These are phyloP conservation scores for Gymnopithys bicolor DNA, from an alignment of 2,797 vertebrate species.

Conservation along the genomic window DNA sequence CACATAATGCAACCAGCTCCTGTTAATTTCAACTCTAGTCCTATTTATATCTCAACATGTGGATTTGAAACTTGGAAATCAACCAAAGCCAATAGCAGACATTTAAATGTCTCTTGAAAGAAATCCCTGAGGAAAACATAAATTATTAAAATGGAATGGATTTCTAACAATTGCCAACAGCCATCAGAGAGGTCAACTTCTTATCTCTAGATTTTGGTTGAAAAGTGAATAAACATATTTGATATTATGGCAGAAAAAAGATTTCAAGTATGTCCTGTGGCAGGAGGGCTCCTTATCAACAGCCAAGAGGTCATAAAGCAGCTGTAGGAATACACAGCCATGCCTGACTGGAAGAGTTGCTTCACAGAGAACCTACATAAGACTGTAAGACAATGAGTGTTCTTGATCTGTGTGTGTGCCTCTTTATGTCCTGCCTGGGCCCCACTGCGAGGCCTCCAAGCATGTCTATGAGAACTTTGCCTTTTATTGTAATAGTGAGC, in stretches of 20 bases:
- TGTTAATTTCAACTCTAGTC: not conserved
- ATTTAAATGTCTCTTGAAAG: not conserved
- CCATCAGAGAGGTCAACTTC: not conserved
- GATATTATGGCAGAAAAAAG: not conserved
- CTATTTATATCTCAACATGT: not conserved
- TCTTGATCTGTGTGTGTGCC: too few relatives aligned
- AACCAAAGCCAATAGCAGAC: not conserved
- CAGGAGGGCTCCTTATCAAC: not conserved
- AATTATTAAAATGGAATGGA: not conserved
- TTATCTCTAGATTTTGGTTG: not conserved
- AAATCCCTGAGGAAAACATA: not conserved
- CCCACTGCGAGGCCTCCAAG: not conserved
- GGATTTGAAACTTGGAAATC: not conserved
- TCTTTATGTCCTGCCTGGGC: not conserved
- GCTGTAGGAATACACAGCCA: not conserved
- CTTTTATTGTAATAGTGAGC: not conserved
- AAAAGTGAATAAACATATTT: not conserved
- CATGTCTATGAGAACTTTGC: not conserved
- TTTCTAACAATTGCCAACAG: not conserved
- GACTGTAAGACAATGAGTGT: not conserved
- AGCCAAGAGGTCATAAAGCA: not conserved
- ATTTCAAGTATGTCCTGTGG: not conserved
- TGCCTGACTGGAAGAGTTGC: not conserved
- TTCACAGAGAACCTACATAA: not conserved
- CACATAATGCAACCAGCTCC: not conserved